Evolutionary conservation across 2,113 vertebrate genomes (phyloP).

Genomic region (Aythya baeri): DNA sequence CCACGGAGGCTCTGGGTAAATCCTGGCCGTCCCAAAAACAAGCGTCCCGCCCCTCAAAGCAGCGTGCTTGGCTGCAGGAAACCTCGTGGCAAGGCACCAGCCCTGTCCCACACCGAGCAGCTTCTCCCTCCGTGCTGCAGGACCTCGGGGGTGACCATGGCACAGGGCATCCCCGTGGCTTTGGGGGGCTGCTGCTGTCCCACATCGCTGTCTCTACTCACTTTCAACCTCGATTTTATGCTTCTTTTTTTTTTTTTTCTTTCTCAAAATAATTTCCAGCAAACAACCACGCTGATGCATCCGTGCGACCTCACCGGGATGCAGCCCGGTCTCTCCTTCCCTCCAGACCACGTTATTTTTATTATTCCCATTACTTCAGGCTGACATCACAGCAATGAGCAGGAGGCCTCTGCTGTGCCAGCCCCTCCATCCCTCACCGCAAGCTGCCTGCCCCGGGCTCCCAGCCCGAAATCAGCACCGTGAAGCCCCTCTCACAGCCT

Average conservation of each 20-base stretch:
- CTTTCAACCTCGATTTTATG: not conserved
- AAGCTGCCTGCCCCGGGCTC: not conserved
- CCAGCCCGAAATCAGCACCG: not conserved
- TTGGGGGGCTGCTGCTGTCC: not conserved
- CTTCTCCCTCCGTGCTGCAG: not conserved
- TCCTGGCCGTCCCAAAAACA: slow-evolving; percentile 10
- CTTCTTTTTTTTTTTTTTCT: rapidly evolving
- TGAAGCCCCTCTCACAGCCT: not conserved
- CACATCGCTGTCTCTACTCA: not conserved
- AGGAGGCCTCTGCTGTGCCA: rapidly evolving
- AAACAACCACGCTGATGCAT: not conserved
- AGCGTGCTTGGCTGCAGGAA: rapidly evolving
- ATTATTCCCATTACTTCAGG: slow-evolving; percentile 2
- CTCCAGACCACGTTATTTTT: not conserved
- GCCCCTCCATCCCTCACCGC: not conserved
- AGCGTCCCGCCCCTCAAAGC: not conserved
- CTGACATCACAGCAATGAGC: not conserved
- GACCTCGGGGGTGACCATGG: not conserved
- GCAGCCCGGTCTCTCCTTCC: not conserved
- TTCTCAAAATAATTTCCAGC: rapidly evolving
- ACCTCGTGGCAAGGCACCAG: not conserved
- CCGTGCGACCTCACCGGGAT: not conserved
- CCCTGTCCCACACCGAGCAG: rapidly evolving
- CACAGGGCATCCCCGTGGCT: not conserved
- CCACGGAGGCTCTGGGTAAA: not conserved